A percentile compares a stretch with the other conserved stretches of the same genome.
These are phyloP conservation scores for Hemitrygon akajei DNA, from an alignment of 2,797 vertebrate species.

Conservation along the genomic window DNA sequence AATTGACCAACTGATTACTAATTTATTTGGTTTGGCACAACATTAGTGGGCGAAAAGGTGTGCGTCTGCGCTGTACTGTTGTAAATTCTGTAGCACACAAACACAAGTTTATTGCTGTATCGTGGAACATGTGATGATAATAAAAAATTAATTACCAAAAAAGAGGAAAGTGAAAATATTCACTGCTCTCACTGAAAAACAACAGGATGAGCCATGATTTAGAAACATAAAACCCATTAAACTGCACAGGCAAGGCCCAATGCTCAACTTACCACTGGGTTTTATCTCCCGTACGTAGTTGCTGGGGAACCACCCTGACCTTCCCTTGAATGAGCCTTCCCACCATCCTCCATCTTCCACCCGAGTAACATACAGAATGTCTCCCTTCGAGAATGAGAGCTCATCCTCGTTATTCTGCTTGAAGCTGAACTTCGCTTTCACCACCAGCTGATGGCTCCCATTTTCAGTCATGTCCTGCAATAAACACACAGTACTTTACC, in stretches of 20 bases:
- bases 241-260: neutral
- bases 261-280: slow-evolving; percentile 73
- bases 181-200: too few relatives aligned
- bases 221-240: neutral
- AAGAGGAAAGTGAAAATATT: neutral
- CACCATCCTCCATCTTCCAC: slow-evolving; percentile 98
- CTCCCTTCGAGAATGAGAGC: slow-evolving; percentile 88
- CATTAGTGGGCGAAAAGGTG: too few relatives aligned
- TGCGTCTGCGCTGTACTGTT: too few relatives aligned
- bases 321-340: slow-evolving; percentile 84
- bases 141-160: too few relatives aligned
- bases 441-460: slow-evolving; percentile 75
- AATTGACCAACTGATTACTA: too few relatives aligned
- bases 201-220: neutral
- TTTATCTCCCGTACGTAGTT: slow-evolving; percentile 97
- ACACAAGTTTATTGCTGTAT: too few relatives aligned
- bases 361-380: slow-evolving; percentile 83
- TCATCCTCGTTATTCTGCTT: slow-evolving; percentile 97
- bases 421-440: slow-evolving; percentile 95
- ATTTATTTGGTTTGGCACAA: too few relatives aligned
- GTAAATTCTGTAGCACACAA: too few relatives aligned
- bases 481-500: slow-evolving; percentile 35
- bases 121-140: too few relatives aligned
- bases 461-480: slow-evolving; percentile 94
- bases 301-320: slow-evolving; percentile 96